phyloP scores from a whole-genome alignment of 1,140 invertebrate species.

The Pemphigus obesinymphae region DNA sequence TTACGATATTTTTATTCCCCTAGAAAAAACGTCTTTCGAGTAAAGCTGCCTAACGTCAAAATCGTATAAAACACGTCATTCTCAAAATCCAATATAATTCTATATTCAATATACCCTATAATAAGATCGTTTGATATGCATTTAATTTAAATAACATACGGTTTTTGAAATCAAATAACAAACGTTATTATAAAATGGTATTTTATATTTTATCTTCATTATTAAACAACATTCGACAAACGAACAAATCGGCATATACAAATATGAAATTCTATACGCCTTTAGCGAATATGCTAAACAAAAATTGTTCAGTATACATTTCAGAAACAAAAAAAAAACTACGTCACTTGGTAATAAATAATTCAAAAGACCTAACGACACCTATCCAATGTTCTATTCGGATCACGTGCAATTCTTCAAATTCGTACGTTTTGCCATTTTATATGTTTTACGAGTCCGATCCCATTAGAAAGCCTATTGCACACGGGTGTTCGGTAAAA shows the following conservation, averaged over 20 bases:
- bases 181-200: neutral
- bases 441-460: neutral
- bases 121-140: too few species aligned
- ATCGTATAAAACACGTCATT: neutral
- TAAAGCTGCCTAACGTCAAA: neutral
- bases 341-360: slow-evolving; percentile 3
- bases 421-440: neutral
- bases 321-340: too few species aligned
- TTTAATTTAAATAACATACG: too few species aligned
- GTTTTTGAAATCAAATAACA: neutral
- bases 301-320: neutral
- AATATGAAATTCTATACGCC: neutral
- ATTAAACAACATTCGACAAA: neutral
- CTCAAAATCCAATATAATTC: neutral
- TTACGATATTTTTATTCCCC: too few species aligned
- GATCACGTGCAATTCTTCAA: neutral
- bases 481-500: too few species aligned
- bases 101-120: too few species aligned
- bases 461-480: neutral
- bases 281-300: neutral
- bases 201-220: neutral
- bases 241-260: neutral
- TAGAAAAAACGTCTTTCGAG: too few species aligned
- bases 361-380: neutral
- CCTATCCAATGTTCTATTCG: neutral